A percentile compares a stretch with the other conserved stretches of the same genome.
Conservation (phyloP, 2,888 invertebrate species). For the Cheilosia impressa region DNA sequence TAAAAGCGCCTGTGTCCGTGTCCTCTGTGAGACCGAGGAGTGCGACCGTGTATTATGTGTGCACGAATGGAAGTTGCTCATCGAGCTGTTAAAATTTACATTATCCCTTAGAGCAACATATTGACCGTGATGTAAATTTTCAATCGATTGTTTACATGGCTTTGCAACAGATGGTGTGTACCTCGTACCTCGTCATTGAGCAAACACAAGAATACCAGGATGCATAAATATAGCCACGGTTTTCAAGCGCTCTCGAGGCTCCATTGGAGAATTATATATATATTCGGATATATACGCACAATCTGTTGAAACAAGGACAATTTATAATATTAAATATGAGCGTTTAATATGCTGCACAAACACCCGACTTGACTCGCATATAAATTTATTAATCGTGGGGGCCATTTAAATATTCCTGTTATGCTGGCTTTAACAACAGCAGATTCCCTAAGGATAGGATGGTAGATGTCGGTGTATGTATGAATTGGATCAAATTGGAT, state of each 20-base stretch:
- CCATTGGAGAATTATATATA: background rate
- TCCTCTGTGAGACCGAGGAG: background rate
- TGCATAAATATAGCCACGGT: background rate
- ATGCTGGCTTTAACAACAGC: conserved; percentile 2
- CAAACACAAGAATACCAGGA: background rate
- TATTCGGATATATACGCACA: background rate
- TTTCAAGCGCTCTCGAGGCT: background rate
- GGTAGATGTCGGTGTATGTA: background rate
- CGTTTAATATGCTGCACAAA: conserved; percentile 44
- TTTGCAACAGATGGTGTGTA: conserved; percentile 71
- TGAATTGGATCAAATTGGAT: too few relatives aligned
- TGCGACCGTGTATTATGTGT: conserved; percentile 7
- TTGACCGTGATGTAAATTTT: conserved; percentile 75
- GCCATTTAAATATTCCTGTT: conserved; percentile 29
- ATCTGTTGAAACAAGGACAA: conserved; percentile 27
- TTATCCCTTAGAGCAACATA: conserved; percentile 65
- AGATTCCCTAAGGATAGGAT: background rate
- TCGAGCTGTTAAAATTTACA: conserved; percentile 66
- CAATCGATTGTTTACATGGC: conserved; percentile 76
- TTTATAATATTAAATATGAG: conserved; percentile 49
- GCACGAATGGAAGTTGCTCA: conserved; percentile 25
- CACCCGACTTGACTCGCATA: conserved; percentile 18
- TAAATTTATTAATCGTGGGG: conserved; percentile 43
- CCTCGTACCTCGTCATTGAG: conserved; percentile 12
- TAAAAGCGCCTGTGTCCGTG: conserved; percentile 2